phyloP scores from a whole-genome alignment of 23 tunicate genomes.

The Pegea sp. region DNA sequence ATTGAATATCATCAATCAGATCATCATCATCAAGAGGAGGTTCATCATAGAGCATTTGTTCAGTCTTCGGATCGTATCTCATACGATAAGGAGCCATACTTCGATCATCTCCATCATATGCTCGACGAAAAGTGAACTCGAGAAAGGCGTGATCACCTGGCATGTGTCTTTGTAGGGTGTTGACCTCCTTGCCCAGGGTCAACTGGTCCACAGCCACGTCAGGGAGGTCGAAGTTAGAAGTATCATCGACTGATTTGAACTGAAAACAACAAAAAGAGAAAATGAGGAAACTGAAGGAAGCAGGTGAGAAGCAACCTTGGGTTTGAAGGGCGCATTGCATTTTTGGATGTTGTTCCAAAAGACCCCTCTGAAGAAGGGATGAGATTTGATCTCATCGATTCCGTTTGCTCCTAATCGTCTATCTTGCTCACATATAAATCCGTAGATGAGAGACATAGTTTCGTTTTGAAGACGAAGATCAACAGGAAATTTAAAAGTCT shows the following conservation, averaged over 20 bases:
- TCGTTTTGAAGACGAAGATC: slow-evolving; percentile 5
- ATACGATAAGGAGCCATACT: slow-evolving; percentile 16
- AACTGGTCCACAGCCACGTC: slow-evolving; percentile 7
- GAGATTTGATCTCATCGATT: slow-evolving; percentile 44
- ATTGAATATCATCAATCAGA: no score
- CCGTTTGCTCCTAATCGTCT: slow-evolving; percentile 45
- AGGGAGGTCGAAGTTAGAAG: slow-evolving; percentile 71
- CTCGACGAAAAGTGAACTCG: slow-evolving; percentile 92
- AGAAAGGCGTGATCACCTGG: slow-evolving; percentile 93
- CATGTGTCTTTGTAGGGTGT: slow-evolving; percentile 29
- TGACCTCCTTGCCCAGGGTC: slow-evolving; percentile 33
- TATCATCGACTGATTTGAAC: slow-evolving; percentile 68
- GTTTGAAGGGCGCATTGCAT: slow-evolving; percentile 58
- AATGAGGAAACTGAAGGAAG: no score
- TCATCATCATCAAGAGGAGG: no score
- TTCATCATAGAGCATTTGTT: no score
- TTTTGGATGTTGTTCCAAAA: slow-evolving; percentile 43
- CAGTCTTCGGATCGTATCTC: no score
- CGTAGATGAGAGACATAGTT: slow-evolving; percentile 48
- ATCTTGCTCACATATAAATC: slow-evolving; percentile 41
- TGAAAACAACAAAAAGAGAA: neutral
- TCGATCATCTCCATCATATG: slow-evolving; percentile 69
- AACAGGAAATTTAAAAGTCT: slow-evolving; percentile 32
- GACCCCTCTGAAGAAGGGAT: slow-evolving; percentile 38
- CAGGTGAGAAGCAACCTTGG: slow-evolving; percentile 54